phyloP scores from a whole-genome alignment of 1,140 invertebrate species.

The Idris sp. region DNA sequence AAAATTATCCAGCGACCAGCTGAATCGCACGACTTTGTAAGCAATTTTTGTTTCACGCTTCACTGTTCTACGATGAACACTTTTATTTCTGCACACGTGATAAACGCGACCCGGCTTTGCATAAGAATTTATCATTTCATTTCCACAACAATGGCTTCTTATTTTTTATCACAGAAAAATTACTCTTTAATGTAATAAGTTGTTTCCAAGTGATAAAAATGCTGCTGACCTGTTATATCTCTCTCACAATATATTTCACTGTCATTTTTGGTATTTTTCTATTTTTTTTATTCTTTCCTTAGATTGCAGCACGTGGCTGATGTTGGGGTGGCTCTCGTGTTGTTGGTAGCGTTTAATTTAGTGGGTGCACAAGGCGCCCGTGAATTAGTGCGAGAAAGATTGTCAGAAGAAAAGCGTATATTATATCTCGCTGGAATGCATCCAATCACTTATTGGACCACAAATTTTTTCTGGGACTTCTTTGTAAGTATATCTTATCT shows the following conservation, averaged over 20 bases:
- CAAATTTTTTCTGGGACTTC: conserved; percentile 81
- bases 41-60: conserved; percentile 65
- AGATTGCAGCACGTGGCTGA: conserved; percentile 84
- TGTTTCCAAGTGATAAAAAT: conserved; percentile 5
- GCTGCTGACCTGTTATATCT: not conserved
- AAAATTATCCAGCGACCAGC: conserved; percentile 81
- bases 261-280: too few species aligned
- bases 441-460: conserved; percentile 80
- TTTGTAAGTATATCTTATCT: conserved; percentile 71
- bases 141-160: conserved; percentile 50
- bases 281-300: conserved; percentile 22
- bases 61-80: too few species aligned
- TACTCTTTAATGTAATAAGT: conserved; percentile 8
- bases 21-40: conserved; percentile 82
- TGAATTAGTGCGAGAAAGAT: conserved; percentile 80
- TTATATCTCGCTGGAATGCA: conserved; percentile 81
- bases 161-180: conserved; percentile 18
- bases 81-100: conserved; percentile 27
- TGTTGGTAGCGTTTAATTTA: conserved; percentile 81
- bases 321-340: conserved; percentile 82
- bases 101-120: conserved; percentile 28
- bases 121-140: conserved; percentile 45
- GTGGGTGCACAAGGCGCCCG: conserved; percentile 80
- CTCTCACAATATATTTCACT: conserved; percentile 2
- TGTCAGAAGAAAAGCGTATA: conserved; percentile 81